A percentile compares a stretch with the other conserved stretches of the same genome.
phyloP scores from a whole-genome alignment of 2,113 vertebrate genomes.

The Pyrgilauda ruficollis region DNA sequence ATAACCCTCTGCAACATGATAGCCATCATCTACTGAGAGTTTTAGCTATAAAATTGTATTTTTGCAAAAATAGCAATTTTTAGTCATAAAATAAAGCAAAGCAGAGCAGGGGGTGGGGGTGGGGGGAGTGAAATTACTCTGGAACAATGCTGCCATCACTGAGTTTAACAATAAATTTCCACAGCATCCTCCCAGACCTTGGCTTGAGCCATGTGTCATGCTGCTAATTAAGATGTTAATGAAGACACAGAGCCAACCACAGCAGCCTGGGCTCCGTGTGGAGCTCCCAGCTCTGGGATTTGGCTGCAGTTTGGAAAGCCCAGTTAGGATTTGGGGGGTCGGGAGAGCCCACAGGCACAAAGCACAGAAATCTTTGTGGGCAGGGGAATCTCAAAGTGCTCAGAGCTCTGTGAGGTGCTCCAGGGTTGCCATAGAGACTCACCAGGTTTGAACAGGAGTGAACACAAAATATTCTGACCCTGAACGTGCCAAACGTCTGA shows the following conservation, averaged over 20 bases:
- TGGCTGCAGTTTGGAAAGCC: neutral
- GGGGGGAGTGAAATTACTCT: neutral
- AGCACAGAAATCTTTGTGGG: neutral
- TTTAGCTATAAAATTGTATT: neutral
- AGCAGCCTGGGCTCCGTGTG: neutral
- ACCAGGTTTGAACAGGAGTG: neutral
- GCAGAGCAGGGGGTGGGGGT: neutral
- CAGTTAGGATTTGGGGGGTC: neutral
- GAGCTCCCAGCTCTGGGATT: neutral
- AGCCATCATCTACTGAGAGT: neutral
- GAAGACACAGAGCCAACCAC: neutral
- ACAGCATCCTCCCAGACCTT: neutral
- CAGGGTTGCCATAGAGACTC: slow-evolving; percentile 44
- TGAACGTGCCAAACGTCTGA: rapidly evolving
- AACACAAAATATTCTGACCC: neutral
- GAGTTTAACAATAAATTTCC: neutral
- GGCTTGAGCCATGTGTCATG: neutral
- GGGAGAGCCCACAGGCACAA: neutral
- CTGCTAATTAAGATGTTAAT: slow-evolving; percentile 9
- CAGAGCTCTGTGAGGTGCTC: neutral
- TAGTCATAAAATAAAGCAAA: neutral
- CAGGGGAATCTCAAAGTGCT: neutral
- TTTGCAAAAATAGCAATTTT: neutral
- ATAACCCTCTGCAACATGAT: neutral
- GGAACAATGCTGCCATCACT: neutral